Conservation (phyloP, 2,113 vertebrate species). For the Fregetta grallaria region DNA sequence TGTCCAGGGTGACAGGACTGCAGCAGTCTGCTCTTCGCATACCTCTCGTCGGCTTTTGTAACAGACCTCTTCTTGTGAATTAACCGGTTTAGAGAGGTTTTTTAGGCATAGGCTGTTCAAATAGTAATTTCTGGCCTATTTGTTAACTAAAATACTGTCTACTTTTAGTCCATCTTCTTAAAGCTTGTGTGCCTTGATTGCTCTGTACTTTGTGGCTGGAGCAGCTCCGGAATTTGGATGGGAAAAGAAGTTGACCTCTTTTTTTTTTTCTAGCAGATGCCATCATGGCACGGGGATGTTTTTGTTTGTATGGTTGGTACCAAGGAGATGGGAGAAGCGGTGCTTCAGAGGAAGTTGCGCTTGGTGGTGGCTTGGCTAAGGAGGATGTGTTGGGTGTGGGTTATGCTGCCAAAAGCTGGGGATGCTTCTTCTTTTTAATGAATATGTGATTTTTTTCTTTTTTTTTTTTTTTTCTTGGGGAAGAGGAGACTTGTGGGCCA, state of each 20-base stretch:
- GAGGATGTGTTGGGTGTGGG: background rate
- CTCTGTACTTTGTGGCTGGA: background rate
- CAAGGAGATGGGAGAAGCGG: background rate
- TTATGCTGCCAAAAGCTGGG: background rate
- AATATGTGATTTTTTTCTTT: fast-evolving
- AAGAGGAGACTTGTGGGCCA: background rate
- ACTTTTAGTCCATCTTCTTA: background rate
- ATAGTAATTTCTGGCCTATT: background rate
- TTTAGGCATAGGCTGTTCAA: fast-evolving
- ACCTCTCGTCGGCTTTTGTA: background rate
- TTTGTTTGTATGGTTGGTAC: background rate
- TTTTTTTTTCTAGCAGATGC: background rate
- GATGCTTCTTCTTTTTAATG: background rate
- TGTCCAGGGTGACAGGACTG: background rate
- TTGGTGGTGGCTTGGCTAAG: background rate
- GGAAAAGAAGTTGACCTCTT: background rate
- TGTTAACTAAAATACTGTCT: background rate
- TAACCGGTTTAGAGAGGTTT: fast-evolving
- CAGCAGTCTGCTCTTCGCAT: background rate
- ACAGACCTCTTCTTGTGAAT: background rate
- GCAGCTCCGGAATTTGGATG: background rate
- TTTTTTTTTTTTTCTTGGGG: too few relatives aligned
- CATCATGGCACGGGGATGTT: fast-evolving
- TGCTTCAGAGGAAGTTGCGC: background rate
- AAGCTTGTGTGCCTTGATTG: background rate